A percentile compares a stretch with the other conserved stretches of the same genome.
These are phyloP conservation scores for Fabriciana adippe DNA, from an alignment of 2,888 invertebrate species.

Conservation along the genomic window DNA sequence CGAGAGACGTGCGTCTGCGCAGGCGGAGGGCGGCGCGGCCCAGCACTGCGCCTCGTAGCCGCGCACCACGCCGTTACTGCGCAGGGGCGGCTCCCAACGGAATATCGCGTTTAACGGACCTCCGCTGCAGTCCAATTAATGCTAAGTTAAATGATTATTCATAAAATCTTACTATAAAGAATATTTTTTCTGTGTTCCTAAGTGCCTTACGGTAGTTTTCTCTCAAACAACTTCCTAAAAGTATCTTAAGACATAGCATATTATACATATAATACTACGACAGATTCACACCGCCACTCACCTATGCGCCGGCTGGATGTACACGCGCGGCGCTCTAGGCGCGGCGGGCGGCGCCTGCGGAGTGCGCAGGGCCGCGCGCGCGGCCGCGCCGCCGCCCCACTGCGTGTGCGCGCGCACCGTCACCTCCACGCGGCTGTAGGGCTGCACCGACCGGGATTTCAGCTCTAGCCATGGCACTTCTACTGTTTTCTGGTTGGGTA, in stretches of 20 bases:
- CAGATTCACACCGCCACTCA: slow-evolving; percentile 13
- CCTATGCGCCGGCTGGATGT: slow-evolving; percentile 73
- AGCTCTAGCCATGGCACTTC: slow-evolving; percentile 80
- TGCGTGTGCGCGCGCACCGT: slow-evolving; percentile 91
- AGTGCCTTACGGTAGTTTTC: too few species aligned
- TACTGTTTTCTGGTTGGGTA: slow-evolving; percentile 68
- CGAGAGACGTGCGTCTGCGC: slow-evolving; percentile 75
- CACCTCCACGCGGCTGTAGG: slow-evolving; percentile 87
- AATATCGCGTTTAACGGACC: slow-evolving; percentile 83
- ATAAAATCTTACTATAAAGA: background rate
- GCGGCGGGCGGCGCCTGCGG: slow-evolving; percentile 91
- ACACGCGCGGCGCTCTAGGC: slow-evolving; percentile 88
- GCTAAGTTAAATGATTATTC: background rate
- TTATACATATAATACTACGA: too few species aligned
- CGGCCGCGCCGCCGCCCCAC: slow-evolving; percentile 89
- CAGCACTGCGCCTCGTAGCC: slow-evolving; percentile 89
- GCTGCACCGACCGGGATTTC: slow-evolving; percentile 71
- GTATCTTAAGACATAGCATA: too few species aligned
- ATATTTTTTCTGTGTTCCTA: too few species aligned
- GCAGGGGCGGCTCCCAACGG: slow-evolving; percentile 90
- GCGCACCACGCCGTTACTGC: slow-evolving; percentile 88
- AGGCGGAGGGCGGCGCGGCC: slow-evolving; percentile 77
- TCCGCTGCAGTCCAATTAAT: slow-evolving; percentile 49
- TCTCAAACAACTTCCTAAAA: too few species aligned
- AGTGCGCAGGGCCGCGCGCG: slow-evolving; percentile 85